Evolutionary conservation across 53 echinoderm and acorn worm genomes (phyloP), one percentile per base, ranked within the genome.

Genomic region (Paelopatides confundens): DNA sequence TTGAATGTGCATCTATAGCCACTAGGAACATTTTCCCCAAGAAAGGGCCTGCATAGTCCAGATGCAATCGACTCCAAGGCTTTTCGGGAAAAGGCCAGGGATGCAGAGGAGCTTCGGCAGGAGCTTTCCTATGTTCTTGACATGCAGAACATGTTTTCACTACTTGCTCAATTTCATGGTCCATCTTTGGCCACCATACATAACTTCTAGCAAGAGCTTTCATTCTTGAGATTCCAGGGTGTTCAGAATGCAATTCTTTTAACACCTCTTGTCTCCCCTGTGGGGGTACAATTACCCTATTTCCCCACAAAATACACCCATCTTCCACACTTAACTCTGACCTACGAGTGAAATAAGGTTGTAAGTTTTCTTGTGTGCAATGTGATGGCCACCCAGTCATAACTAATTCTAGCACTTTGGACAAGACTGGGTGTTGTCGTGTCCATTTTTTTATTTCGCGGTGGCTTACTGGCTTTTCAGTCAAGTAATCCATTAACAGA

Each of bases 361-460:
- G 36, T 40, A 37, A 74, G 21, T 24, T n/a, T 39, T 74, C 74
- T 74, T 74, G 38, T 11, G 4, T 40, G 31, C 74, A 74, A 74
- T 74, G 74, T 40, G 74, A 74, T 13, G 37, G 6, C 74, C 74
- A 74, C 36, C 74, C 74, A 17, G 37, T 74, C 3, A 74, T 15
- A 74, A 36, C 38, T n/a, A 74, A 40, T 39, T 74, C 40, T 74
- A 69, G 30, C 69, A 69, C 69, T 69, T 74, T 38, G 74, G 74
- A 74, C 74, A 74, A 24, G 37, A 74, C 39, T 74, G 74, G 74
- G 24, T 74, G 6, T 39, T 35, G 36, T 74, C 74, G 12, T 36
- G 74, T 74, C 74, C 74, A 74, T 38, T 74, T 74, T 17, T 74
- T 74, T 37, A 74, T 74, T 0, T 74, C 40, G 17, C 24, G 74